These are phyloP conservation scores for Calliphora vomitoria DNA, from an alignment of 2,888 invertebrate genomes.

Conservation along the genomic window DNA sequence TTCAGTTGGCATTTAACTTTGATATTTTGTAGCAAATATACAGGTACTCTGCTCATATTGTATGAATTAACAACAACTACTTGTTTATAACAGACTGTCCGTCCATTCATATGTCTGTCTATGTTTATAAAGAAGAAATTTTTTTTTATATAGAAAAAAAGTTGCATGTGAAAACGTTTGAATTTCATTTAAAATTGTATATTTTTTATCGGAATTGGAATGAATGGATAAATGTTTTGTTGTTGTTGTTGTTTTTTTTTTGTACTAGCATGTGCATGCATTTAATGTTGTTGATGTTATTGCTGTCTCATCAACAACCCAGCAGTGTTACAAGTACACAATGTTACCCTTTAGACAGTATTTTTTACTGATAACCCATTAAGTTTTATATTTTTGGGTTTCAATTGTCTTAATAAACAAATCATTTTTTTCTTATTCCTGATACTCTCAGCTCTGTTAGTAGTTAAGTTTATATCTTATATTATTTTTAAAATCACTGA, in stretches of 20 bases:
- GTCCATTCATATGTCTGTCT: neutral
- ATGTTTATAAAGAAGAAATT: neutral
- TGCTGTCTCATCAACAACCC: no score
- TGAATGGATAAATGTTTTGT: conserved; percentile 32
- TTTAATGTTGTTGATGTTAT: no score
- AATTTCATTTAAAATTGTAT: conserved; percentile 25
- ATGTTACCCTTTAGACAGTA: no score
- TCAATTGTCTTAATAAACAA: no score
- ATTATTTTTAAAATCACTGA: no score
- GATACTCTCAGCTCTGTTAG: no score
- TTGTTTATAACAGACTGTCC: neutral
- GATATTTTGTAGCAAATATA: neutral
- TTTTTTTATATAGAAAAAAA: neutral
- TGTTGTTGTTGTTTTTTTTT: neutral
- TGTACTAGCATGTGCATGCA: neutral
- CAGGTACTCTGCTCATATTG: neutral
- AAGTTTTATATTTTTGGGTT: no score
- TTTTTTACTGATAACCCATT: no score
- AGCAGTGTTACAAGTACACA: no score
- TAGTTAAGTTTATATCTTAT: no score
- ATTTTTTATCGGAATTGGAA: neutral
- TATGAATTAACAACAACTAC: neutral
- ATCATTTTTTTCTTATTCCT: no score
- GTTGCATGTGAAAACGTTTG: conserved; percentile 13
- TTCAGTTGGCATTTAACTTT: neutral